Evolutionary conservation across 2,888 invertebrate species (phyloP), one percentile per base, ranked within the genome.

Genomic region (Carpatolechia fugitivella): DNA sequence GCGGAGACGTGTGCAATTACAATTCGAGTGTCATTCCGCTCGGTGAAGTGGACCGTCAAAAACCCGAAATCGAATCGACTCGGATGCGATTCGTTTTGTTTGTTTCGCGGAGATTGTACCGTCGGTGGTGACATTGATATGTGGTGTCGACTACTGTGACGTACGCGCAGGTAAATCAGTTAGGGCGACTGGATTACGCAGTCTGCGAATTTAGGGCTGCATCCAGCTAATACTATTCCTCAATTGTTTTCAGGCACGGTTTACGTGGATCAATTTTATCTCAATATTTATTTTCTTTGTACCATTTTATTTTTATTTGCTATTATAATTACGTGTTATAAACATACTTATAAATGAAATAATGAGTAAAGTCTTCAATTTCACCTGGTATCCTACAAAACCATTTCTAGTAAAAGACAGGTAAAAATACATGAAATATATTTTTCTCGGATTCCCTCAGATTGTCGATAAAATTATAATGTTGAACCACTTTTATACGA

Each of bases 41-140:
- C 69, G 70, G 66, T 77, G 69, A 69, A 82, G 80, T 74, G 76
- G 73, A 63, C 71, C 72, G 72, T 78, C 78, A 78, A 81, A 80
- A 81, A 76, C 60, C 76, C 66, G 71, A 75, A 78, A 78, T 76
- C 74, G 70, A 80, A 80, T 78, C 14, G 40, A 40, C 36, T 14
- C 68, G 66, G 69, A 72, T 72, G 57, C 56, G 47, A 54, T 57
- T 61, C 63, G 59, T 60, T 63, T 61, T 56, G 58, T 55, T 69
- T 66, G 70, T 72, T 72, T 58, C 58, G 40, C 56, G 44, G 54
- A 59, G 55, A 60, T 55, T 57, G 53, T 41, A 40, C 57, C 41
- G 46, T 56, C 47, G 56, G 48, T 36, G 52, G 49, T 52, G 51
- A 18, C 52, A 41, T 1, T 52, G 52, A 41, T 52, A 33, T 30